Percentiles rank a stretch among this genome's conserved stretches.
Conservation (phyloP, 2,797 vertebrate species). For the Falco columbarius region DNA sequence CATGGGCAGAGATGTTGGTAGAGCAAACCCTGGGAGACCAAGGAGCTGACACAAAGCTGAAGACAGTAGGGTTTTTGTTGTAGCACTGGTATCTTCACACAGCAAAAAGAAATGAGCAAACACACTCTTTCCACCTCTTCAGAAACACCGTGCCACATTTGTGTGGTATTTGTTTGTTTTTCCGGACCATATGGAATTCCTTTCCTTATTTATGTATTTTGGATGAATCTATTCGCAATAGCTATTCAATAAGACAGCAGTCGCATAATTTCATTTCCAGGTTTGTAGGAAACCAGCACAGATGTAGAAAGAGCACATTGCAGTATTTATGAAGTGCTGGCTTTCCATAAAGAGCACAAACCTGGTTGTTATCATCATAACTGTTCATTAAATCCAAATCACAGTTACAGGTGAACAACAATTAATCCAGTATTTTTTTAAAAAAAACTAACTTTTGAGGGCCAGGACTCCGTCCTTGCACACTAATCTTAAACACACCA, state of each 20-base stretch:
- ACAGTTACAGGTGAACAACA: background rate
- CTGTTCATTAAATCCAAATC: constrained; percentile 11
- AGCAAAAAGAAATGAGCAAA: background rate
- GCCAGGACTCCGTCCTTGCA: background rate
- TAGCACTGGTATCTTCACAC: background rate
- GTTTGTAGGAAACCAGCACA: background rate
- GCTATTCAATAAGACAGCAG: background rate
- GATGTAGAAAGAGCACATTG: background rate
- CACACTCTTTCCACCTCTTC: background rate
- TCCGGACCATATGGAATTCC: background rate
- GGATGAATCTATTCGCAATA: background rate
- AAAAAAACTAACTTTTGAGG: background rate
- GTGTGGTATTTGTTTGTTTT: background rate
- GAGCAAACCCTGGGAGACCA: background rate
- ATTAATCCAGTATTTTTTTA: background rate
- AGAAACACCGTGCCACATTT: background rate
- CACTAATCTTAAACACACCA: background rate
- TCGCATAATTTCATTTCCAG: constrained; percentile 21
- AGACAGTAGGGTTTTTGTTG: background rate
- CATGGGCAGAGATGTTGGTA: background rate
- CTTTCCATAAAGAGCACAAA: background rate
- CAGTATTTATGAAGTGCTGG: constrained; percentile 21
- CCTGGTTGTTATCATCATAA: constrained; percentile 31
- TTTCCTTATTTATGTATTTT: background rate
- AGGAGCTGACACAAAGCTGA: background rate